Percentiles rank a stretch among this genome's conserved stretches.
Evolutionary conservation across 53 echinoderm and acorn worm species (phyloP).

Genomic region (Pentamera pediparva): DNA sequence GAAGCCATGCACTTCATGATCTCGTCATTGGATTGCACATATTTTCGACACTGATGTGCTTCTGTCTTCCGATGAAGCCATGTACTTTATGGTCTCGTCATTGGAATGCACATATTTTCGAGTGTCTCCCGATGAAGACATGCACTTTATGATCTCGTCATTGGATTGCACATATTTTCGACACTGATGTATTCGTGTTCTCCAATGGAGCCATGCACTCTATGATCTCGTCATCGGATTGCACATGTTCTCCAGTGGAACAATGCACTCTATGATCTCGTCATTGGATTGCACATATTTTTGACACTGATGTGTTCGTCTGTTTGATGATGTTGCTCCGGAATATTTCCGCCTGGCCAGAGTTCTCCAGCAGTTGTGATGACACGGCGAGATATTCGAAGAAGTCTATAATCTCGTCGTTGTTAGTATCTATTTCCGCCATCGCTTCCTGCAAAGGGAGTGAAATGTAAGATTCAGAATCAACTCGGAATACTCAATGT

Average conservation of each 20-base stretch:
- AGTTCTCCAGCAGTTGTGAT: slow-evolving; percentile 59
- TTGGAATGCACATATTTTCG: no score
- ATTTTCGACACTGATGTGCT: no score
- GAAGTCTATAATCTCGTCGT: slow-evolving; percentile 82
- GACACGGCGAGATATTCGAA: slow-evolving; percentile 85
- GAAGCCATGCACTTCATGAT: not conserved
- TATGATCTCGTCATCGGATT: no score
- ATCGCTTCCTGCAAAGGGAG: slow-evolving; percentile 65
- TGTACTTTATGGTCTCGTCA: no score
- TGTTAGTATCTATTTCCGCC: slow-evolving; percentile 73
- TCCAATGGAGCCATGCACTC: no score
- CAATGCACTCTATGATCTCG: no score
- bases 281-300: slow-evolving; percentile 75
- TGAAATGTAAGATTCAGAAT: not conserved
- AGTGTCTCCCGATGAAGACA: no score
- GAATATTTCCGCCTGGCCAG: slow-evolving; percentile 87
- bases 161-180: no score
- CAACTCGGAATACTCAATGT: not conserved
- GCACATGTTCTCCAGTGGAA: not conserved
- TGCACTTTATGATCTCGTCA: no score
- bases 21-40: no score
- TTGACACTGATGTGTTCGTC: slow-evolving; percentile 69
- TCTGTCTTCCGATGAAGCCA: no score
- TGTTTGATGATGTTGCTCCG: slow-evolving; percentile 74
- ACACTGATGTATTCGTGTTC: no score